phyloP scores from a whole-genome alignment of 2,113 vertebrate species.

The Physeter macrocephalus region DNA sequence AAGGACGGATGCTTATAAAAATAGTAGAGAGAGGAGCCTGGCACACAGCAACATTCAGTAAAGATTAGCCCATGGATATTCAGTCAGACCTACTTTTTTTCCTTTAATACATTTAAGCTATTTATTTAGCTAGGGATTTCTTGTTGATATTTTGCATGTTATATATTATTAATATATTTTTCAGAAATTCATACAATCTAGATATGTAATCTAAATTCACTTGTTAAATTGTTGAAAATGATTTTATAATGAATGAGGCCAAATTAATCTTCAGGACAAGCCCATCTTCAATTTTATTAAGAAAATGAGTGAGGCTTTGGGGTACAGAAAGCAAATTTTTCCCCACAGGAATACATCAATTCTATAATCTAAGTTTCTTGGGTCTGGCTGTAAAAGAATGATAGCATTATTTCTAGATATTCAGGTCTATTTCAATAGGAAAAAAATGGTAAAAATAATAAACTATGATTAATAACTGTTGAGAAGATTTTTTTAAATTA shows the following conservation, averaged over 20 bases:
- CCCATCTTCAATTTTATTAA: slow-evolving; percentile 12
- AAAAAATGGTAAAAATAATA: background rate
- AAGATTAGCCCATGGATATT: background rate
- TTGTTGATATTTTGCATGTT: slow-evolving; percentile 11
- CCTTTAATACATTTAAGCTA: background rate
- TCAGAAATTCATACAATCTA: slow-evolving; percentile 29
- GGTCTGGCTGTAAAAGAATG: background rate
- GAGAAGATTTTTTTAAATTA: background rate
- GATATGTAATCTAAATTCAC: slow-evolving; percentile 32
- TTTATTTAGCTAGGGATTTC: background rate
- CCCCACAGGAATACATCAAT: background rate
- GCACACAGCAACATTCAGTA: background rate
- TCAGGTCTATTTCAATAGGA: background rate
- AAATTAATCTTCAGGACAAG: slow-evolving; percentile 35
- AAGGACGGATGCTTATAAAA: background rate
- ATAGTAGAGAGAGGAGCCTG: background rate
- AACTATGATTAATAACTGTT: background rate
- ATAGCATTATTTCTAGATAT: slow-evolving; percentile 4
- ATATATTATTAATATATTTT: slow-evolving; percentile 6
- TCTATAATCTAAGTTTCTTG: slow-evolving; percentile 9
- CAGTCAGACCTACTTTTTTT: background rate
- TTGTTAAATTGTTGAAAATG: slow-evolving; percentile 40
- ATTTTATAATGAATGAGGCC: slow-evolving; percentile 16
- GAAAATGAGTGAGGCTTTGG: slow-evolving; percentile 5
- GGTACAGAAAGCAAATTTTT: background rate